Conservation (phyloP, 2,888 invertebrate species). For the Theristus sp. region DNA sequence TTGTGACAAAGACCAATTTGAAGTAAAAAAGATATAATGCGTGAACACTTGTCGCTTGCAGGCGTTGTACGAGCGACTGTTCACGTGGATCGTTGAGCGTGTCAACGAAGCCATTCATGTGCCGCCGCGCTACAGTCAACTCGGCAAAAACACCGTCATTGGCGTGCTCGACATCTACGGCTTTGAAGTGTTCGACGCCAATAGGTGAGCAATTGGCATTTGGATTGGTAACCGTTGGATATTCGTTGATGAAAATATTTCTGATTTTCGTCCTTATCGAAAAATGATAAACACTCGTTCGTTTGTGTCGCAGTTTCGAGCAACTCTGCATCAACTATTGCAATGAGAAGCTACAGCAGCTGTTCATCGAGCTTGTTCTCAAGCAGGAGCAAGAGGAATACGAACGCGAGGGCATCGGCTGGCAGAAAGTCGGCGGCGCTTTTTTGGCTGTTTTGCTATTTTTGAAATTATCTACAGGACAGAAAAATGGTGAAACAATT, state of each 20-base stretch:
- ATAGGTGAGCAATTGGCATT: constrained; percentile 44
- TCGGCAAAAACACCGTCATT: constrained; percentile 56
- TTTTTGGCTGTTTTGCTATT: neutral
- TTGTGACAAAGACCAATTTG: too few relatives aligned
- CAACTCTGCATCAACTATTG: constrained; percentile 98
- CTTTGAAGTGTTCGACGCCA: constrained; percentile 89
- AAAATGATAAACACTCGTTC: too few relatives aligned
- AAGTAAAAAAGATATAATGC: too few relatives aligned
- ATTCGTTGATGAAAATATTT: too few relatives aligned
- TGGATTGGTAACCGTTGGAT: too few relatives aligned
- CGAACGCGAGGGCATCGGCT: constrained; percentile 76
- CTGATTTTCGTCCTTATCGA: too few relatives aligned
- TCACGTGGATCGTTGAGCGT: constrained; percentile 75
- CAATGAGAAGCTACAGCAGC: constrained; percentile 89
- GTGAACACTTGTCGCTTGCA: neutral
- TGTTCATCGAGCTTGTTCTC: constrained; percentile 88
- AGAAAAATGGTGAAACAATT: neutral
- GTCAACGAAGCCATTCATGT: constrained; percentile 78
- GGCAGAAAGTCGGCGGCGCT: constrained; percentile 47
- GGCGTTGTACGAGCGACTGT: constrained; percentile 58
- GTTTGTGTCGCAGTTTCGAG: constrained; percentile 54
- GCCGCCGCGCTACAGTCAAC: constrained; percentile 32
- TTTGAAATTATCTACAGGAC: neutral
- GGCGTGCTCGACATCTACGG: constrained; percentile 96
- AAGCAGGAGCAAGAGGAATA: constrained; percentile 98